A percentile compares a stretch with the other conserved stretches of the same genome.
Conservation (phyloP, 2,888 invertebrate species). For the Ecdyonurus torrentis region DNA sequence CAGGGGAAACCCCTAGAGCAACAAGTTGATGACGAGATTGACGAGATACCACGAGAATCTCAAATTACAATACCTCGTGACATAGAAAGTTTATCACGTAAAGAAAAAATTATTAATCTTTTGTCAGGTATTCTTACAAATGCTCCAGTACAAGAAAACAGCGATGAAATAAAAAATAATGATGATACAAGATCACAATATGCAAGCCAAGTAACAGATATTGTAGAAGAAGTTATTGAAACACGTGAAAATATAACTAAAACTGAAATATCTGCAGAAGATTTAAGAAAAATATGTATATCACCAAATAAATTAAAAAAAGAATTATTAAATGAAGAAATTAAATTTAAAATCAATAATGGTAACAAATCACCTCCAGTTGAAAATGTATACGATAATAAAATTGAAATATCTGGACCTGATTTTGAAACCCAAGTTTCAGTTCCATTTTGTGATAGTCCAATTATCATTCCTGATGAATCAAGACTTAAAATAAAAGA, state of each 20-base stretch:
- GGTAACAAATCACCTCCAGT: neutral
- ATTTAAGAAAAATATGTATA: neutral
- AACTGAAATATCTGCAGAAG: neutral
- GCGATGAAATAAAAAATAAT: neutral
- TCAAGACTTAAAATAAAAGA: neutral
- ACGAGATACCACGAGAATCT: neutral
- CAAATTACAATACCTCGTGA: neutral
- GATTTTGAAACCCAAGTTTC: neutral
- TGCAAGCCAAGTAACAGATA: neutral
- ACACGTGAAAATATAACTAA: too few relatives aligned
- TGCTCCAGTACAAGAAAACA: neutral
- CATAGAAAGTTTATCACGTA: neutral
- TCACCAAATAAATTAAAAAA: neutral
- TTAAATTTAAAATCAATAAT: neutral
- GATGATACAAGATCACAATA: too few relatives aligned
- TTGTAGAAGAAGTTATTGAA: neutral
- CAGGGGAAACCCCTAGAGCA: too few relatives aligned
- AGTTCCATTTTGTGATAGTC: neutral
- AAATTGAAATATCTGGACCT: neutral
- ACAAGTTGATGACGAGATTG: neutral
- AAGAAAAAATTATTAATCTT: neutral
- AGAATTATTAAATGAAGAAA: neutral
- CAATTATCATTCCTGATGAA: neutral
- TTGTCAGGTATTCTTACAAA: neutral
- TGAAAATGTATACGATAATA: neutral